phyloP scores from a whole-genome alignment of 2,113 vertebrate species.

The Saimiri boliviensis region DNA sequence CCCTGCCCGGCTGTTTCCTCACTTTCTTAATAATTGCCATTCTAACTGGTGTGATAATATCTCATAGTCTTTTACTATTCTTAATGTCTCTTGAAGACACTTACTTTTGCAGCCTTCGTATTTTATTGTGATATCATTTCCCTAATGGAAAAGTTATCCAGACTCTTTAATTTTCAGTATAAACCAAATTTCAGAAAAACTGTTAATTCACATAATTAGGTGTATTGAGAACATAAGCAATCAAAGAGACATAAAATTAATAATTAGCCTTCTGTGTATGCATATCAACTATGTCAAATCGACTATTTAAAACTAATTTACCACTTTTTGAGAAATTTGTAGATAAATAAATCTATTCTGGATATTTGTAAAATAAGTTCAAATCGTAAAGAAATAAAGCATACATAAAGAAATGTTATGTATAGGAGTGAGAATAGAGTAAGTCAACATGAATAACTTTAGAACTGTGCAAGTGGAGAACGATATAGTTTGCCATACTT shows the following conservation, averaged over 20 bases:
- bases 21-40: too few relatives aligned
- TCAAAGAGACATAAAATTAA: constrained; percentile 22
- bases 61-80: background rate
- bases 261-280: background rate
- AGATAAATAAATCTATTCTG: background rate
- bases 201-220: background rate
- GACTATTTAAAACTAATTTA: background rate
- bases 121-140: background rate
- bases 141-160: background rate
- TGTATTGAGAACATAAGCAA: background rate
- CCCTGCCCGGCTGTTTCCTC: too few relatives aligned
- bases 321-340: background rate
- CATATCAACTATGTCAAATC: background rate
- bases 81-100: background rate
- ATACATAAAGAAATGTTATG: background rate
- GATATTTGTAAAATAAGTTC: background rate
- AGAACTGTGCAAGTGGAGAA: background rate
- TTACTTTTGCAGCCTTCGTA: background rate
- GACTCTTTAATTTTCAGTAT: background rate
- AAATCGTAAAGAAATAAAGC: background rate
- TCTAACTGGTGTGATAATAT: too few relatives aligned
- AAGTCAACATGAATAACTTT: background rate
- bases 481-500: background rate
- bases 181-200: background rate
- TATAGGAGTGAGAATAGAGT: too few relatives aligned